These are phyloP conservation scores for Aratinga solstitialis DNA, from an alignment of 2,797 vertebrate genomes.

Conservation along the genomic window DNA sequence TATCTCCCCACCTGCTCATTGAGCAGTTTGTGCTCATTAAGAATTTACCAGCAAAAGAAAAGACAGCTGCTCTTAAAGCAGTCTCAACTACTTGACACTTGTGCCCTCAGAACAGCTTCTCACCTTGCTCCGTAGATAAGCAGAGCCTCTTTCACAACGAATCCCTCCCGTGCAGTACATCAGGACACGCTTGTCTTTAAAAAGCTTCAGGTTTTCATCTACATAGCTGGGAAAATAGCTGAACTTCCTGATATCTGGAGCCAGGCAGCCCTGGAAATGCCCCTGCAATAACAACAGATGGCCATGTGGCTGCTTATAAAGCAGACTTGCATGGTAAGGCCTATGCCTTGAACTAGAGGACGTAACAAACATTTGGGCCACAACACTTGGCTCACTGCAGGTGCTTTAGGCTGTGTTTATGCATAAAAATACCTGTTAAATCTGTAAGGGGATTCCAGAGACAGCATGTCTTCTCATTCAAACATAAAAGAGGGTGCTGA, in stretches of 20 bases:
- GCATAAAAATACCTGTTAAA: neutral
- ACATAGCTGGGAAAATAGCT: conserved; percentile 97
- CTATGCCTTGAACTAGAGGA: neutral
- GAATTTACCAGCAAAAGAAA: neutral
- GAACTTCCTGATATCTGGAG: conserved; percentile 97
- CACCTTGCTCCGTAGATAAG: conserved; percentile 94
- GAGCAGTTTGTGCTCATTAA: neutral
- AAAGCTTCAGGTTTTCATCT: conserved; percentile 92
- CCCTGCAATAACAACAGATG: conserved; percentile 78
- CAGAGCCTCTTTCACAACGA: conserved; percentile 94
- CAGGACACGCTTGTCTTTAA: conserved; percentile 90
- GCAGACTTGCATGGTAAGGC: neutral
- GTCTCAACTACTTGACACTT: rapidly evolving
- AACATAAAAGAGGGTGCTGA: neutral
- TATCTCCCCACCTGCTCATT: neutral
- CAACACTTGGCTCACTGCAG: neutral
- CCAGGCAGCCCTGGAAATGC: conserved; percentile 88
- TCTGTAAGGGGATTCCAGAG: neutral
- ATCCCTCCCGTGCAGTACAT: conserved; percentile 99
- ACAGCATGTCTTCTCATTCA: neutral
- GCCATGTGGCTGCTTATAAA: neutral
- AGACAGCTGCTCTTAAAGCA: neutral
- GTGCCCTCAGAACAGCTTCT: neutral
- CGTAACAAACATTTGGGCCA: neutral
- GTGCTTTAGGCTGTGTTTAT: neutral